A percentile compares a stretch with the other conserved stretches of the same genome.
Conservation (phyloP, 2,888 invertebrate species). For the Gymnocheta viridis region DNA sequence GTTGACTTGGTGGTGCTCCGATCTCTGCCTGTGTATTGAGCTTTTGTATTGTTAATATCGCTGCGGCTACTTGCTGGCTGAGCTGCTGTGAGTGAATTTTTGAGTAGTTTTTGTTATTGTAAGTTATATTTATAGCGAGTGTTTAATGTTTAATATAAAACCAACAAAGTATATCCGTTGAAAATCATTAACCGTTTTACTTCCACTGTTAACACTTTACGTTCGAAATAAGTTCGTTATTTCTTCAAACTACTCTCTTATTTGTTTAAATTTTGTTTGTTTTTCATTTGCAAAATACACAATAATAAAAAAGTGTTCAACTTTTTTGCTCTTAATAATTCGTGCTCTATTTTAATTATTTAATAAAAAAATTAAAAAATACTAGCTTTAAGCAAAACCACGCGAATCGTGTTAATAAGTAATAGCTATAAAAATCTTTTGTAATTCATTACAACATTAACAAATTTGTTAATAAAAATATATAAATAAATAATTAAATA, state of each 20-base stretch:
- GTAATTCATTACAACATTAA: slow-evolving; percentile 62
- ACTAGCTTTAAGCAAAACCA: slow-evolving; percentile 23
- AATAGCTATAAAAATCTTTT: slow-evolving; percentile 44
- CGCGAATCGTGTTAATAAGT: slow-evolving; percentile 48
- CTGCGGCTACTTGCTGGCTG: background rate
- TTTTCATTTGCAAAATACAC: slow-evolving; percentile 20
- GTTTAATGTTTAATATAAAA: slow-evolving; percentile 72
- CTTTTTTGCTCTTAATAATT: slow-evolving; percentile 4
- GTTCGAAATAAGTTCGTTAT: slow-evolving; percentile 40
- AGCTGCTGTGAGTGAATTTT: slow-evolving; percentile 48
- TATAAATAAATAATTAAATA: slow-evolving; percentile 20
- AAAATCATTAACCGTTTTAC: slow-evolving; percentile 73
- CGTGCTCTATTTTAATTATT: slow-evolving; percentile 35
- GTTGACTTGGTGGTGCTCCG: slow-evolving; percentile 20
- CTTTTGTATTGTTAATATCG: slow-evolving; percentile 19
- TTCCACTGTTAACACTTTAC: slow-evolving; percentile 70
- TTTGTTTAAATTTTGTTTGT: slow-evolving; percentile 16
- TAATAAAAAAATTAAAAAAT: slow-evolving; percentile 8
- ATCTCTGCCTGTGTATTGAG: slow-evolving; percentile 30
- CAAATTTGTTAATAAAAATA: slow-evolving; percentile 44
- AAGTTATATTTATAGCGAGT: slow-evolving; percentile 55
- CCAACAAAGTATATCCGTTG: slow-evolving; percentile 71
- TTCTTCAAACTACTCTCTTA: slow-evolving; percentile 29
- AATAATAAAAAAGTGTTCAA: background rate
- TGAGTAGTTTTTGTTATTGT: slow-evolving; percentile 54